Percentiles rank a stretch among this genome's conserved stretches.
Conservation (phyloP, 1,140 invertebrate species). For the Pristionchus pacificus region DNA sequence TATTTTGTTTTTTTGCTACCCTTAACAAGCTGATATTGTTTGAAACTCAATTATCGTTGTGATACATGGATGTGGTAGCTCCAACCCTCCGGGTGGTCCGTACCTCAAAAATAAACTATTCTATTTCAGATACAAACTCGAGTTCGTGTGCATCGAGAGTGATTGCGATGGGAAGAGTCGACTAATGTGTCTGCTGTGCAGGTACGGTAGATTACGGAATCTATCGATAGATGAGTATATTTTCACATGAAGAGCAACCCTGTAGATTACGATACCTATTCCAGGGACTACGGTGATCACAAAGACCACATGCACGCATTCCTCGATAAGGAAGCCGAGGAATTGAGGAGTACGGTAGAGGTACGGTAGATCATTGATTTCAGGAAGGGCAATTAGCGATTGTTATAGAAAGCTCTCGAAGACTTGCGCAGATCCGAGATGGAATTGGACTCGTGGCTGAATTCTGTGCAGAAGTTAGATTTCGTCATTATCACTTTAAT, state of each 20-base stretch:
- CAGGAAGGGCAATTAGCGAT: not conserved
- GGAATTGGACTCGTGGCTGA: not conserved
- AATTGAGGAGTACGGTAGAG: constrained; percentile 11
- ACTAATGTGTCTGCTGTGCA: constrained; percentile 20
- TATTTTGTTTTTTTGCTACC: too few species aligned
- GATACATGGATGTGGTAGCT: too few species aligned
- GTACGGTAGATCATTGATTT: constrained; percentile 1
- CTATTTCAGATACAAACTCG: not conserved
- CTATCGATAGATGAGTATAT: too few species aligned
- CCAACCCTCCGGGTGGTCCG: too few species aligned
- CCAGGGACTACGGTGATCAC: constrained; percentile 19
- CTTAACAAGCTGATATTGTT: too few species aligned
- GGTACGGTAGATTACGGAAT: too few species aligned
- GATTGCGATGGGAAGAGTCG: constrained; percentile 12
- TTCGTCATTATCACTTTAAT: not conserved
- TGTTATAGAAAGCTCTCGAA: not conserved
- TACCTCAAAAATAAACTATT: too few species aligned
- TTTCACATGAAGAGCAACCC: not conserved
- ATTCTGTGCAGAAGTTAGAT: not conserved
- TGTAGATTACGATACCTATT: not conserved
- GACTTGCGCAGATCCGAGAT: not conserved
- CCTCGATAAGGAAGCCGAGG: constrained; percentile 13
- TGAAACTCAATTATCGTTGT: too few species aligned
- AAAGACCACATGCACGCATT: constrained; percentile 12
- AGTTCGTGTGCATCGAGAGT: constrained; percentile 16